Conservation (phyloP, 2,113 vertebrate genomes). For the Ginglymostoma cirratum region DNA sequence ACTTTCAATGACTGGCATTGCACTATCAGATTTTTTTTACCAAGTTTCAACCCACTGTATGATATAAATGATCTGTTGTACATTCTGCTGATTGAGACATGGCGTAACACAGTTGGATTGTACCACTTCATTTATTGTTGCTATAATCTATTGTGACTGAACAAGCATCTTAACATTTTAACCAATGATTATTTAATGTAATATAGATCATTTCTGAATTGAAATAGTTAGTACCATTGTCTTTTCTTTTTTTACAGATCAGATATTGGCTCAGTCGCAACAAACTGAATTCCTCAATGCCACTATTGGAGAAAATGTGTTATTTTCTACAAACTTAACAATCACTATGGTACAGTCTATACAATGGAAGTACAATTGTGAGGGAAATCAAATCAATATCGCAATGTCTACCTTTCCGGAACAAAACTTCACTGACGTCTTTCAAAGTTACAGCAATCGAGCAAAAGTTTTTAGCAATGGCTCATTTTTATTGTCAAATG, state of each 20-base stretch:
- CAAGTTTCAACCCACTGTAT: neutral
- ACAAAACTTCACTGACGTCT: neutral
- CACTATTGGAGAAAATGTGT: neutral
- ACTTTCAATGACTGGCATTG: neutral
- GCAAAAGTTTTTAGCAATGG: neutral
- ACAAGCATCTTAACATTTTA: neutral
- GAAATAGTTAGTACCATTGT: neutral
- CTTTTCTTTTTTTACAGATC: conserved; percentile 3
- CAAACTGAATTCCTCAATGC: neutral
- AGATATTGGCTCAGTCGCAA: neutral
- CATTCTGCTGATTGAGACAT: neutral
- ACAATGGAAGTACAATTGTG: neutral
- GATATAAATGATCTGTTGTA: neutral
- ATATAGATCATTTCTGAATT: neutral
- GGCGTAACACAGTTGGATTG: neutral
- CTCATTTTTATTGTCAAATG: neutral
- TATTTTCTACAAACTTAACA: neutral
- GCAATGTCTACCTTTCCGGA: too few species aligned
- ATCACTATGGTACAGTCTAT: neutral
- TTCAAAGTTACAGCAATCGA: neutral
- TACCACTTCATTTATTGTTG: neutral
- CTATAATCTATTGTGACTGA: neutral
- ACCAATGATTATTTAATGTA: neutral
- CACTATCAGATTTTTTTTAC: neutral
- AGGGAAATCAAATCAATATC: neutral